A percentile compares a stretch with the other conserved stretches of the same genome.
These are phyloP conservation scores for Metellina segmentata DNA, from an alignment of 2,888 invertebrate species.

Conservation along the genomic window DNA sequence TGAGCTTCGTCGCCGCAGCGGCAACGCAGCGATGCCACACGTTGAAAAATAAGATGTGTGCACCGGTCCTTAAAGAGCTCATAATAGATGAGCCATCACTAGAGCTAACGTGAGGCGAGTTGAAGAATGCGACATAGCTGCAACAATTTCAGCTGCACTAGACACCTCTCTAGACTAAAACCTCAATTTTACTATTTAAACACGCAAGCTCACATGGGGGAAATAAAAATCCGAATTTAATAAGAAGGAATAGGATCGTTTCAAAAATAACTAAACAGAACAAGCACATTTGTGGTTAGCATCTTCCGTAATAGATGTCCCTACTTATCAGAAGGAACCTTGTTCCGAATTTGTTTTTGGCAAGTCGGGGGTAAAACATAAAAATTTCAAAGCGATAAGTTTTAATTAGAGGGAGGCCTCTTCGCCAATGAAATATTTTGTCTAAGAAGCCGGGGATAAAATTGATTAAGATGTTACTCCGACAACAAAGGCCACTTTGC, in stretches of 20 bases:
- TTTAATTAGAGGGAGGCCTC: background rate
- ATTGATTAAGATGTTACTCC: constrained; percentile 31
- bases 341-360: background rate
- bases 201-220: background rate
- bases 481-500: constrained; percentile 14
- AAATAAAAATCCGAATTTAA: background rate
- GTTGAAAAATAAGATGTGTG: too few relatives aligned
- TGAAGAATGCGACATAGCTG: background rate
- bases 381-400: constrained; percentile 34
- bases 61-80: too few relatives aligned
- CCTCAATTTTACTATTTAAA: background rate
- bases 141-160: background rate
- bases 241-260: background rate
- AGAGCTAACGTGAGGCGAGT: background rate
- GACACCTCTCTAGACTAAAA: background rate
- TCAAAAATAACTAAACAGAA: background rate
- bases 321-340: background rate
- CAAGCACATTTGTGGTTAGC: background rate
- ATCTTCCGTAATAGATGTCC: background rate
- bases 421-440: background rate
- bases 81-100: too few relatives aligned
- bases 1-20: too few relatives aligned
- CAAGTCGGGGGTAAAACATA: background rate
- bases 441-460: background rate
- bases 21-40: too few relatives aligned